Conservation (phyloP, 2,113 vertebrate genomes). For the Morone chrysops region DNA sequence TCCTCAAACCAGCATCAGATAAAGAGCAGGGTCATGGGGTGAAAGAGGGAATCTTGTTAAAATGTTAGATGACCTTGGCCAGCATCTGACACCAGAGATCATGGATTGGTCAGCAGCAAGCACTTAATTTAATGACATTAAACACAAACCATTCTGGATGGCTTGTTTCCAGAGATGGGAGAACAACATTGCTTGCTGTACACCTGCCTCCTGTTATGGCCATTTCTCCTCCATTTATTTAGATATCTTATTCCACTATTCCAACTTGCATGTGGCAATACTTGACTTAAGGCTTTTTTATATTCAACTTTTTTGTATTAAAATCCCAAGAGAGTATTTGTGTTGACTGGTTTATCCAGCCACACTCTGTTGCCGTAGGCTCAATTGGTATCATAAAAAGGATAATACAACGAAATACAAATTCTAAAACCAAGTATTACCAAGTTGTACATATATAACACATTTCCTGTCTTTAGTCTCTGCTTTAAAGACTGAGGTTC, state of each 20-base stretch:
- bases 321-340: neutral
- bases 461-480: slow-evolving; percentile 9
- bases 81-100: slow-evolving; percentile 82
- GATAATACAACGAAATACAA: neutral
- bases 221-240: slow-evolving; percentile 29
- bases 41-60: slow-evolving; percentile 83
- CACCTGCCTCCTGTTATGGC: slow-evolving; percentile 50
- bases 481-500: slow-evolving; percentile 34
- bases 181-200: slow-evolving; percentile 47
- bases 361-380: neutral
- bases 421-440: neutral
- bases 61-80: slow-evolving; percentile 84
- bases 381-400: neutral
- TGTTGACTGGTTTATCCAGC: neutral
- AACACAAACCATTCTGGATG: slow-evolving; percentile 71
- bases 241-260: neutral
- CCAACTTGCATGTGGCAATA: neutral
- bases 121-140: slow-evolving; percentile 86
- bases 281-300: neutral
- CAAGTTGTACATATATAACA: neutral
- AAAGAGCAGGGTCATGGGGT: slow-evolving; percentile 51
- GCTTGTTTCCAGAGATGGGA: slow-evolving; percentile 66
- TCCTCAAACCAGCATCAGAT: slow-evolving; percentile 75
- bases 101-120: slow-evolving; percentile 79
- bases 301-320: neutral